Evolutionary conservation across 2,888 invertebrate species (phyloP), one percentile per base, ranked within the genome.

Genomic region (Andrena praecox): DNA sequence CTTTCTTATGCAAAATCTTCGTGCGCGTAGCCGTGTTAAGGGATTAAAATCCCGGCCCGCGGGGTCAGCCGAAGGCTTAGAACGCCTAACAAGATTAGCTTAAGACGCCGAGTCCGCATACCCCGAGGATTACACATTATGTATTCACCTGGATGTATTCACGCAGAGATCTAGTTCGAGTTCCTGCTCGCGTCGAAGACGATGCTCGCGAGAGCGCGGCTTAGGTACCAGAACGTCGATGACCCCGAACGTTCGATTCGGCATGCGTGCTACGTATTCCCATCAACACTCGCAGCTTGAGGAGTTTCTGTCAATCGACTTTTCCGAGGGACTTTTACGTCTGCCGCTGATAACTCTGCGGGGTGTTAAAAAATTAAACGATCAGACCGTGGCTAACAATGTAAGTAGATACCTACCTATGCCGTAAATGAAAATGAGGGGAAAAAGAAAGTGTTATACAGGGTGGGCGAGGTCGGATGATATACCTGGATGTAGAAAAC

Each of bases 11-110:
- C 93, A 93, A 93, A 93, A 92, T 91, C 90, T 90, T 85, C 85
- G 89, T 87, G 87, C 90, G 91, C 85, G 85, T 89, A 88, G 91
- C 85, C 90, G 91, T 90, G 91, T 91, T 91, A 90, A 91, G 91
- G 93, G 93, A 93, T 93, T 93, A 93, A 93, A 93, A 93, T 91
- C 91, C 90, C 89, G 89, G 83, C 84, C 80, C 85, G 86, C 89
- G 91, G 92, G 92, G 92, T 93, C 92, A 93, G 92, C 92, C 91
- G 89, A 89, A 91, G 92, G 92, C 93, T 93, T 92, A 91, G 90
- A 90, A 90, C 91, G 89, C 89, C 93, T 94, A 94, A 94, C 94
- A 93, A 94, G 93, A 94, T 94, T 93, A 94, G 93, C 93, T 91
- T 92, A 93, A 94, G 93, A 92, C 91, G 92, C 90, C 91, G 91